Evolutionary conservation across 2,888 invertebrate species (phyloP).

Genomic region (Heliconius ethilla): DNA sequence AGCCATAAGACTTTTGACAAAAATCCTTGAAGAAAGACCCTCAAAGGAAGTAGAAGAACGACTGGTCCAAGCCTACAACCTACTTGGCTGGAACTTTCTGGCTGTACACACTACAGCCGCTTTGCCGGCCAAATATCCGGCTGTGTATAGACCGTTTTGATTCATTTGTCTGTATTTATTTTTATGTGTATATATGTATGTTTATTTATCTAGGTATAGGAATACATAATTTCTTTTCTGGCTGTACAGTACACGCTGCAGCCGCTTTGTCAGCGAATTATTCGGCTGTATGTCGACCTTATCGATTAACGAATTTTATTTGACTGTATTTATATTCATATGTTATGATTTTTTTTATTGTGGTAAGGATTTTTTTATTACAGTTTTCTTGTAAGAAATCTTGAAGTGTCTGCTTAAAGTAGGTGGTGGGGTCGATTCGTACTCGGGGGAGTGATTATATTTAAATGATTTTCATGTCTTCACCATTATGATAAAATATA

Average conservation of each 20-base stretch:
- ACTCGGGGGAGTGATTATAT: background rate
- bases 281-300: conserved; percentile 86
- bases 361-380: background rate
- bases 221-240: background rate
- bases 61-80: conserved; percentile 83
- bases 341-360: background rate
- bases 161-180: background rate
- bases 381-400: background rate
- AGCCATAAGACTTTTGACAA: conserved; percentile 87
- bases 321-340: background rate
- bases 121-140: conserved; percentile 86
- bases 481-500: too few relatives aligned
- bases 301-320: conserved; percentile 70
- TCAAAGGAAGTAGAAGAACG: conserved; percentile 87
- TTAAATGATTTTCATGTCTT: too few relatives aligned
- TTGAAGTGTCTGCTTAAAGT: background rate
- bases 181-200: background rate
- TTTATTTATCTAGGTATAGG: background rate
- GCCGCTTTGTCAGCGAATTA: conserved; percentile 85
- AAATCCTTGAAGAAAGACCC: conserved; percentile 91
- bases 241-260: conserved; percentile 67
- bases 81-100: conserved; percentile 88
- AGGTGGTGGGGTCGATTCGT: background rate
- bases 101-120: conserved; percentile 79
- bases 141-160: conserved; percentile 87